These are phyloP conservation scores for Xylota sylvarum DNA, from an alignment of 2,888 invertebrate genomes.

Conservation along the genomic window DNA sequence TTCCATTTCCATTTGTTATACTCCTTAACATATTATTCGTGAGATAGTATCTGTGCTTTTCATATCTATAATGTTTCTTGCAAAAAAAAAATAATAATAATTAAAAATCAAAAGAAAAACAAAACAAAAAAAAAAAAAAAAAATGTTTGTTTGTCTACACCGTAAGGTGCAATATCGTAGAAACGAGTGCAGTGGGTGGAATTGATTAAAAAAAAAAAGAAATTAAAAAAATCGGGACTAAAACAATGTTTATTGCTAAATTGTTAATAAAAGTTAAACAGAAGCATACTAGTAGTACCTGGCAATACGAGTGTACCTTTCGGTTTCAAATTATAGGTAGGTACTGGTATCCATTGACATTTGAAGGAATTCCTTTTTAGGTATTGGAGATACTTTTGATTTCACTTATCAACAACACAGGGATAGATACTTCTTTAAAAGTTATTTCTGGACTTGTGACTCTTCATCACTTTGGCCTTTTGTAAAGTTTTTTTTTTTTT, in stretches of 20 bases:
- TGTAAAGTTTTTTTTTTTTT: neutral
- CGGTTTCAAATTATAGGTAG: neutral
- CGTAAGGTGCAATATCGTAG: conserved; percentile 12
- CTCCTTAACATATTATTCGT: neutral
- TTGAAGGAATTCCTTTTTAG: neutral
- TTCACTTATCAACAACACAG: neutral
- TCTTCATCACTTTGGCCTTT: neutral
- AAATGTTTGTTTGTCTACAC: conserved; percentile 4
- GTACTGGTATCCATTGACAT: neutral
- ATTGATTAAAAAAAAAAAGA: neutral
- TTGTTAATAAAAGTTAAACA: neutral
- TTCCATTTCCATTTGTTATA: neutral
- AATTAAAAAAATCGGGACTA: neutral
- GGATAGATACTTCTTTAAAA: no score
- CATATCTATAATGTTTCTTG: neutral
- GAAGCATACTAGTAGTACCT: neutral
- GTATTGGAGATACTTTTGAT: neutral
- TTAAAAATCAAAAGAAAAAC: neutral
- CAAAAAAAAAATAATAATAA: neutral
- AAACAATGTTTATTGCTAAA: neutral
- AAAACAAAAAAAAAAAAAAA: no score
- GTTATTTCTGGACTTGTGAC: no score
- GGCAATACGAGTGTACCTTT: neutral
- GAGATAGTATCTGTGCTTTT: neutral
- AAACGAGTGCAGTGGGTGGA: neutral